These are phyloP conservation scores for Bujurquina vittata DNA, from an alignment of 2,113 vertebrate genomes.

Conservation along the genomic window DNA sequence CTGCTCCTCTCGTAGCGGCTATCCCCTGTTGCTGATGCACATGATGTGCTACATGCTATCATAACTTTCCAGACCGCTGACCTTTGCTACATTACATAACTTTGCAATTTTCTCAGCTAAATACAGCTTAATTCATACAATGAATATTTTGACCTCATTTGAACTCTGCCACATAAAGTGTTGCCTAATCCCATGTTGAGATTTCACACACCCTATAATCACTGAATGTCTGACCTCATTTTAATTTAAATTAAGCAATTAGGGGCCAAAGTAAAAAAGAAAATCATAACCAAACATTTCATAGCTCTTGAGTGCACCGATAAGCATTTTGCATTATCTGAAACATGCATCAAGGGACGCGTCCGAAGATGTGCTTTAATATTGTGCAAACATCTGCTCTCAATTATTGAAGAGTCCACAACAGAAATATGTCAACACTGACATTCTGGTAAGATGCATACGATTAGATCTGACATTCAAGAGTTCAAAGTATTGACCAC, in stretches of 20 bases:
- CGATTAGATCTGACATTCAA: conserved; percentile 6
- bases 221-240: not conserved
- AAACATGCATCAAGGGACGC: not conserved
- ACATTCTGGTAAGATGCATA: not conserved
- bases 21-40: not conserved
- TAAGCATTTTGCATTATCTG: not conserved
- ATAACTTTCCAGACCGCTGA: conserved; percentile 40
- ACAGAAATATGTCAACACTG: conserved; percentile 16
- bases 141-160: not conserved
- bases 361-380: not conserved
- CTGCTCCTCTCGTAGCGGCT: not conserved
- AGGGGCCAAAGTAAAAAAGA: not conserved
- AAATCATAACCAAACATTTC: not conserved
- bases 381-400: conserved; percentile 33
- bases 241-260: not conserved
- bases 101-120: not conserved
- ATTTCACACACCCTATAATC: not conserved
- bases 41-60: not conserved
- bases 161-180: not conserved
- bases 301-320: not conserved
- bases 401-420: conserved; percentile 7
- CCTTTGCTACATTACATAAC: conserved; percentile 34
- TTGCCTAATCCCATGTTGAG: not conserved
- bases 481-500: not conserved
- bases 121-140: conserved; percentile 7